Percentiles rank a stretch among this genome's conserved stretches.
These are phyloP conservation scores for Lordiphosa clarofinis DNA, from an alignment of 1,140 invertebrate genomes.

Conservation along the genomic window DNA sequence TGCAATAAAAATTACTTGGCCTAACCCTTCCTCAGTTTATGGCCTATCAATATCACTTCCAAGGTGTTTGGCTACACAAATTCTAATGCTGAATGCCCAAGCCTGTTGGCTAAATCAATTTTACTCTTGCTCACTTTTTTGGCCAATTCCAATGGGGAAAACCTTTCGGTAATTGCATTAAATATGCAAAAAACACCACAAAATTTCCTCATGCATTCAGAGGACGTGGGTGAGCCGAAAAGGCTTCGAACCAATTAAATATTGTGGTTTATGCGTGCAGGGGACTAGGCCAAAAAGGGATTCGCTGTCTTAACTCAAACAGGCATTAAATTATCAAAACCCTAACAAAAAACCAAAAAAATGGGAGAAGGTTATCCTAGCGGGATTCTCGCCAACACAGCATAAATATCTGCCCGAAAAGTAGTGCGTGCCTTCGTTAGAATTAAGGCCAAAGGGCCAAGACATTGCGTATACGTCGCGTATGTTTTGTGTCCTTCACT, in stretches of 20 bases:
- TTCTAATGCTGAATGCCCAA: conserved; percentile 8
- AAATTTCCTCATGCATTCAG: conserved; percentile 36
- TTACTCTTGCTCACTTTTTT: conserved; percentile 20
- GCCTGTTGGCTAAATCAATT: conserved; percentile 63
- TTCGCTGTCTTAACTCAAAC: conserved; percentile 62
- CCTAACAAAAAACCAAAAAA: conserved; percentile 8
- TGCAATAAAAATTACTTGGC: conserved; percentile 9
- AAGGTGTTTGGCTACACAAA: conserved; percentile 23
- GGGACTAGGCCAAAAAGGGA: conserved; percentile 50
- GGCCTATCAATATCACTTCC: conserved; percentile 26
- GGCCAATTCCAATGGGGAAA: conserved; percentile 46
- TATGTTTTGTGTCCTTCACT: conserved; percentile 50
- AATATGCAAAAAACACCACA: conserved; percentile 63
- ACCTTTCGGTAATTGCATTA: conserved; percentile 77
- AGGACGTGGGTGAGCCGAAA: conserved; percentile 48
- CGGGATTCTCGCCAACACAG: conserved; percentile 52
- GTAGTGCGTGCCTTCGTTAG: conserved; percentile 74
- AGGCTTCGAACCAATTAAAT: conserved; percentile 67
- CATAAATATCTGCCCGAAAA: conserved; percentile 54
- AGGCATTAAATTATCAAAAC: conserved; percentile 76
- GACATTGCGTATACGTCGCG: conserved; percentile 63
- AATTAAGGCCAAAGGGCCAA: conserved; percentile 32
- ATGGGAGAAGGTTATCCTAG: conserved; percentile 29
- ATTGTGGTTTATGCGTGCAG: conserved; percentile 53
- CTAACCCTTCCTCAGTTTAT: conserved; percentile 18